These are phyloP conservation scores for Timandra comae DNA, from an alignment of 2,888 invertebrate species.

Conservation along the genomic window DNA sequence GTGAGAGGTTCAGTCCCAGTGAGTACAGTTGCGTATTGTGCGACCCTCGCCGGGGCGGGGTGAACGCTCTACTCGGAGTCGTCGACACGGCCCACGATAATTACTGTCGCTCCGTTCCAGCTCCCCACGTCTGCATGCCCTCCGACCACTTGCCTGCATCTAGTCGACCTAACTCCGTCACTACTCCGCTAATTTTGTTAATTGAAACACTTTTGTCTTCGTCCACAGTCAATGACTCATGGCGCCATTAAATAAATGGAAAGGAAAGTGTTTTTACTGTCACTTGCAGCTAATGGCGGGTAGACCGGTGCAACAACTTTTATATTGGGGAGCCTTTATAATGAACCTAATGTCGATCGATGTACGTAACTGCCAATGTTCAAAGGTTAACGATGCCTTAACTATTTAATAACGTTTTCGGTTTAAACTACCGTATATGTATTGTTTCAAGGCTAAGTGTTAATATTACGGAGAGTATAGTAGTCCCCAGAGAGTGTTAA, in stretches of 20 bases:
- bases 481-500: constrained; percentile 37
- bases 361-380: constrained; percentile 29
- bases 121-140: constrained; percentile 34
- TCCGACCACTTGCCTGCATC: constrained; percentile 32
- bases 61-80: constrained; percentile 71
- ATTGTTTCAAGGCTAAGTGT: constrained; percentile 38
- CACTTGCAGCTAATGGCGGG: too few relatives aligned
- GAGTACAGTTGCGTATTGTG: constrained; percentile 63
- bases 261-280: too few relatives aligned
- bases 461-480: constrained; percentile 24
- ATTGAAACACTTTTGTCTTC: neutral
- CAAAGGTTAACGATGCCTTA: constrained; percentile 47
- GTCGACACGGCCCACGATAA: constrained; percentile 70
- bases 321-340: constrained; percentile 10
- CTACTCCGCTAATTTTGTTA: constrained; percentile 23
- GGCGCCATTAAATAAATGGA: too few relatives aligned
- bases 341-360: constrained; percentile 28
- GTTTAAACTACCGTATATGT: constrained; percentile 32
- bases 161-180: constrained; percentile 24
- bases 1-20: constrained; percentile 47
- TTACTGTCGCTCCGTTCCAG: constrained; percentile 65
- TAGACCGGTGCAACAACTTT: too few relatives aligned
- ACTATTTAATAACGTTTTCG: constrained; percentile 39
- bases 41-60: constrained; percentile 55
- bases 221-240: too few relatives aligned